phyloP scores from a whole-genome alignment of 2,113 vertebrate genomes.

The Promerops cafer region DNA sequence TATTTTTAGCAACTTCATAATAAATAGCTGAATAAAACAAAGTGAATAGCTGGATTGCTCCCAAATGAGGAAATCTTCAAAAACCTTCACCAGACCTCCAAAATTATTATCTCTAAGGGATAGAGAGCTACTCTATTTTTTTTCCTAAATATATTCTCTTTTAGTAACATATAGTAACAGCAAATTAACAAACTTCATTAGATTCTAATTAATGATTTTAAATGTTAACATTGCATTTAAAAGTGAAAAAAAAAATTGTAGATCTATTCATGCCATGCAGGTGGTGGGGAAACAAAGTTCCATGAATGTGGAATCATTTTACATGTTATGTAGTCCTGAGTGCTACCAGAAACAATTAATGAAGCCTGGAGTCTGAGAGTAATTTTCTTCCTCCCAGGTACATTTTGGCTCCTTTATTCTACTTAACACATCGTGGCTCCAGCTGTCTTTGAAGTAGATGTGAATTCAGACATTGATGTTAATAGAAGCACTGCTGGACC shows the following conservation, averaged over 20 bases:
- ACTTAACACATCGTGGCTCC: not conserved
- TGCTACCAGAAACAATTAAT: not conserved
- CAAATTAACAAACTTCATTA: not conserved
- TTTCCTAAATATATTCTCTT: not conserved
- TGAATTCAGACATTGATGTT: not conserved
- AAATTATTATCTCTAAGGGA: not conserved
- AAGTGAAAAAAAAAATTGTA: not conserved
- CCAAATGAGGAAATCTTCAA: not conserved
- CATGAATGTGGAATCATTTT: not conserved
- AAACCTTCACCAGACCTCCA: not conserved
- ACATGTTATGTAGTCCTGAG: fast-evolving
- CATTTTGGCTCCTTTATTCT: not conserved
- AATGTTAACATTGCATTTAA: not conserved
- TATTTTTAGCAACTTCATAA: not conserved
- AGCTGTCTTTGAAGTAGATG: not conserved
- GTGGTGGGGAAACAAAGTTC: not conserved
- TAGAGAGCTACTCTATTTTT: not conserved
- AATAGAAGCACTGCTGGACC: not conserved
- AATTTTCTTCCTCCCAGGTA: not conserved
- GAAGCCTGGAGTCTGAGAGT: not conserved
- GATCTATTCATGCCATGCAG: not conserved
- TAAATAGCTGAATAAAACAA: not conserved
- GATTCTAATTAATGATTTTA: not conserved
- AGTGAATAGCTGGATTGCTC: not conserved
- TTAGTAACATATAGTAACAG: not conserved